phyloP scores from a whole-genome alignment of 2,113 vertebrate species.

The Tringa solitaria region DNA sequence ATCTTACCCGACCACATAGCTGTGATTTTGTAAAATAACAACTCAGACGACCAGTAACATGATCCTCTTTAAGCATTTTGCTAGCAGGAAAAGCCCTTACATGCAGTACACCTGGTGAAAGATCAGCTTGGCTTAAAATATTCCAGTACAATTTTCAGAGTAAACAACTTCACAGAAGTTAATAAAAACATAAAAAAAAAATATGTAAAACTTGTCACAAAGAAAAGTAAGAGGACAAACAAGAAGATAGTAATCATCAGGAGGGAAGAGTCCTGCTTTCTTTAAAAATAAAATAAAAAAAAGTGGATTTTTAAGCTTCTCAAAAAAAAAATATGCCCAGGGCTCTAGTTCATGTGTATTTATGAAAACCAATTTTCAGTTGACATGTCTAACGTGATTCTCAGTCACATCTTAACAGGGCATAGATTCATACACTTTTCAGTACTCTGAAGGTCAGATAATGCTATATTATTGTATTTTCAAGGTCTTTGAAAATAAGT shows the following conservation, averaged over 20 bases:
- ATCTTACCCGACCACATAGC: conserved; percentile 79
- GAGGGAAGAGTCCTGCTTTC: conserved; percentile 69
- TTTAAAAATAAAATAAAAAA: conserved; percentile 14
- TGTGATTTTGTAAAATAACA: conserved; percentile 82
- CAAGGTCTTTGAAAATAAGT: conserved; percentile 71
- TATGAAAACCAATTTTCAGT: conserved; percentile 61
- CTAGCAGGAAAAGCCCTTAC: conserved; percentile 84
- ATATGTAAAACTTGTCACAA: conserved; percentile 72
- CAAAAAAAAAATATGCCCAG: conserved; percentile 46
- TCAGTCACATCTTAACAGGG: conserved; percentile 73
- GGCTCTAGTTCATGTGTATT: conserved; percentile 16
- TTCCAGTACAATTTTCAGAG: conserved; percentile 89
- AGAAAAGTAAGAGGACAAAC: conserved; percentile 64
- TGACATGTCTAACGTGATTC: conserved; percentile 53
- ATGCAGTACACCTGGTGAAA: conserved; percentile 79
- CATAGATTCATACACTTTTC: conserved; percentile 66
- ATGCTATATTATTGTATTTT: conserved; percentile 72
- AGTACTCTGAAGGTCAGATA: conserved; percentile 73
- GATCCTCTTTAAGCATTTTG: conserved; percentile 79
- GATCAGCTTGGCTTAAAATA: conserved; percentile 81
- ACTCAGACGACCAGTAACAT: conserved; percentile 82
- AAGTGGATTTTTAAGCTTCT: conserved; percentile 65
- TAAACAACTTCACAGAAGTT: conserved; percentile 99
- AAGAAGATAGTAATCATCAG: conserved; percentile 55
- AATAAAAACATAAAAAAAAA: conserved; percentile 80